Evolutionary conservation across 1,140 invertebrate species (phyloP).

Genomic region (Oryzaephilus surinamensis): DNA sequence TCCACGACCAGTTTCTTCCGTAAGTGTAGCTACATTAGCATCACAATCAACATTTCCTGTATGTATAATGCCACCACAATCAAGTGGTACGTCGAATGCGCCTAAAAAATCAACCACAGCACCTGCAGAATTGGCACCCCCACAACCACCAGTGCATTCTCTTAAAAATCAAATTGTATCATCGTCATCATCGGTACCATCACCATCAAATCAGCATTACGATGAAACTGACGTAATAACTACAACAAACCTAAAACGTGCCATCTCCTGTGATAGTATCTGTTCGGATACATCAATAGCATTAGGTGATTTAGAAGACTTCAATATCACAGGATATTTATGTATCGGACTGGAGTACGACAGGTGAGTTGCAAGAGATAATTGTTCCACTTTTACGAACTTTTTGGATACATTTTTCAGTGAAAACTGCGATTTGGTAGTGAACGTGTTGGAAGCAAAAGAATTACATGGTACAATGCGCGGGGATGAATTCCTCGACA

Average conservation of each 20-base stretch:
- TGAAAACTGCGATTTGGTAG: constrained; percentile 57
- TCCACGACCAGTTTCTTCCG: constrained; percentile 30
- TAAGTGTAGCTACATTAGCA: constrained; percentile 26
- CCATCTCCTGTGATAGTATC: constrained; percentile 72
- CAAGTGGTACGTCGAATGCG: constrained; percentile 8
- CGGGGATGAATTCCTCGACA: constrained; percentile 51
- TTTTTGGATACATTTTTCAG: too few relatives aligned
- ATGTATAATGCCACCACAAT: constrained; percentile 27
- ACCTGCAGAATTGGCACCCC: constrained; percentile 1
- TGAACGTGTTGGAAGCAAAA: constrained; percentile 66
- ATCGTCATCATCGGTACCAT: neutral
- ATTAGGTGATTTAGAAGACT: constrained; percentile 57
- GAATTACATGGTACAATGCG: constrained; percentile 54
- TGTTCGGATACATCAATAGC: constrained; percentile 70
- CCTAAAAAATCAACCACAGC: neutral
- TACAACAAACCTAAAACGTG: constrained; percentile 42
- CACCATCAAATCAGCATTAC: constrained; percentile 2
- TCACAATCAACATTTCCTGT: constrained; percentile 27
- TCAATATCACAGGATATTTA: constrained; percentile 62
- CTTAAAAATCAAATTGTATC: constrained; percentile 4
- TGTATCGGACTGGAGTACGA: constrained; percentile 71
- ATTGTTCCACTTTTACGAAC: neutral
- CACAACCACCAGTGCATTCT: constrained; percentile 5
- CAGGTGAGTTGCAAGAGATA: constrained; percentile 40
- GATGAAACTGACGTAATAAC: constrained; percentile 21